Percentiles rank a stretch among this genome's conserved stretches.
phyloP scores from a whole-genome alignment of 2,888 invertebrate genomes.

The Nomada hirtipes region DNA sequence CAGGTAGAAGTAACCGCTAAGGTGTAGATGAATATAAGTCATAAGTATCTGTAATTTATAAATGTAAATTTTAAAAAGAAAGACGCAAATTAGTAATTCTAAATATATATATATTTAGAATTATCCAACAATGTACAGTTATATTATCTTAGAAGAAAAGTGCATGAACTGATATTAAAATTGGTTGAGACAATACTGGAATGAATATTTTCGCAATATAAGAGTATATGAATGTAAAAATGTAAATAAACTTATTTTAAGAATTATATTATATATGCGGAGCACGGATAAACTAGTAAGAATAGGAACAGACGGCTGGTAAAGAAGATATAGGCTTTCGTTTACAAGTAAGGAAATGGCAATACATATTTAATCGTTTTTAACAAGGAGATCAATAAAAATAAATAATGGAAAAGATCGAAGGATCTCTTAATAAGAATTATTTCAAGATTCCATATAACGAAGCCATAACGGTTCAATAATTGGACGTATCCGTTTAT shows the following conservation, averaged over 20 bases:
- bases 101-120: too few species aligned
- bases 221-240: not conserved
- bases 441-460: conserved; percentile 16
- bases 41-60: too few species aligned
- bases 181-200: not conserved
- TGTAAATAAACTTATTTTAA: not conserved
- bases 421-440: not conserved
- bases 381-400: not conserved
- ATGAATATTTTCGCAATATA: not conserved
- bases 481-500: conserved; percentile 39
- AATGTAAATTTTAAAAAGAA: too few species aligned
- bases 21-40: not conserved
- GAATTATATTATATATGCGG: not conserved
- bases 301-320: conserved; percentile 23
- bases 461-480: conserved; percentile 22
- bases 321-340: conserved; percentile 10
- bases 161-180: not conserved
- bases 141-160: not conserved
- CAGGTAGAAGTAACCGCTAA: not conserved
- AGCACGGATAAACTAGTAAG: conserved; percentile 1
- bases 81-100: too few species aligned
- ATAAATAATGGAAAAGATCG: not conserved
- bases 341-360: not conserved
- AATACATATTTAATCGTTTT: conserved; percentile 5
- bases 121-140: too few species aligned